A percentile compares a stretch with the other conserved stretches of the same genome.
Evolutionary conservation across 2,113 vertebrate species (phyloP).

Genomic region (Axis porcinus): DNA sequence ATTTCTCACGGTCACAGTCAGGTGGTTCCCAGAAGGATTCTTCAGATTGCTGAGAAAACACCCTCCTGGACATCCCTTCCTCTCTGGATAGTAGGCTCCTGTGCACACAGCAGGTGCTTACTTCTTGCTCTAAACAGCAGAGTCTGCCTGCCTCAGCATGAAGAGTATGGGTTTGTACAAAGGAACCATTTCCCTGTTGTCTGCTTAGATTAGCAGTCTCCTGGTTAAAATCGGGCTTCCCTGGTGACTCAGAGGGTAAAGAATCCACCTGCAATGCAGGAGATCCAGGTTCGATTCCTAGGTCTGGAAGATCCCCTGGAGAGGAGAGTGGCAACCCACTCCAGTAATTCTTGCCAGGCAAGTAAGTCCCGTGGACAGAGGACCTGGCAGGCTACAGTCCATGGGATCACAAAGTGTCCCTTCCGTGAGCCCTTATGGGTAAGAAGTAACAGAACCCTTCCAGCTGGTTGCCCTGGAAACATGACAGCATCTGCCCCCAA

Average conservation of each 20-base stretch:
- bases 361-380: background rate
- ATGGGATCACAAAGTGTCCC: background rate
- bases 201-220: background rate
- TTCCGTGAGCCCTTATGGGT: background rate
- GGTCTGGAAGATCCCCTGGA: background rate
- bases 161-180: background rate
- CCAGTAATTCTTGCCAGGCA: background rate
- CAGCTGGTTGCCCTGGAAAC: background rate
- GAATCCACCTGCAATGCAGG: background rate
- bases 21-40: background rate
- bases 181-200: fast-evolving
- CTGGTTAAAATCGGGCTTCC: background rate
- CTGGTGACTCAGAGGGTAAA: background rate
- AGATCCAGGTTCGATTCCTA: background rate
- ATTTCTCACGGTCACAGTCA: background rate
- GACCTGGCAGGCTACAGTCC: background rate
- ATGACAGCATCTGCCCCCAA: background rate
- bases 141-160: background rate
- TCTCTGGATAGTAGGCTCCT: background rate
- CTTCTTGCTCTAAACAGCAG: background rate
- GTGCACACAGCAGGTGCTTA: background rate
- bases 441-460: background rate
- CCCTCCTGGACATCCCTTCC: background rate
- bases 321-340: background rate
- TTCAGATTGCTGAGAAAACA: background rate